These are phyloP conservation scores for Neopelma chrysocephalum DNA, from an alignment of 2,797 vertebrate genomes.

Conservation along the genomic window DNA sequence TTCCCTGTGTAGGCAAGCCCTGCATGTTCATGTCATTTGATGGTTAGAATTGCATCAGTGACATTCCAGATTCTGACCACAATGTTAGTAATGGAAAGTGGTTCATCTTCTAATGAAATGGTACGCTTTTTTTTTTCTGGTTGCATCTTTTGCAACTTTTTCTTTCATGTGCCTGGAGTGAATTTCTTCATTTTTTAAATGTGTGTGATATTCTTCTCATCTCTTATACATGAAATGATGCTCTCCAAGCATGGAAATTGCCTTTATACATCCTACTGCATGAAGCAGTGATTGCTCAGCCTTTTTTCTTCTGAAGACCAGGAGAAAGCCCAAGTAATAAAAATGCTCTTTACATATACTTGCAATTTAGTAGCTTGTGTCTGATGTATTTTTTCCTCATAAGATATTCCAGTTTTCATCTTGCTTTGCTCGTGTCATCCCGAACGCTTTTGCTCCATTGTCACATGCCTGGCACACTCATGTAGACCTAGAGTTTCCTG, in stretches of 20 bases:
- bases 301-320: background rate
- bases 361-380: background rate
- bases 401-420: background rate
- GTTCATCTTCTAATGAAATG: constrained; percentile 65
- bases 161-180: constrained; percentile 42
- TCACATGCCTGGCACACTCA: background rate
- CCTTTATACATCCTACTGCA: background rate
- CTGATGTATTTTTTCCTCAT: background rate
- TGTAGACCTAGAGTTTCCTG: background rate
- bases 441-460: background rate
- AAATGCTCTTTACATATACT: background rate
- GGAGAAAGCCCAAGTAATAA: background rate
- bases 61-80: constrained; percentile 68
- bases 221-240: background rate
- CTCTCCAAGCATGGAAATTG: background rate
- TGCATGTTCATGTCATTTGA: constrained; percentile 64
- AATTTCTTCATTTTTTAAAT: constrained; percentile 33
- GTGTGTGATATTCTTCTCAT: constrained; percentile 12
- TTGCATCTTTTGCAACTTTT: constrained; percentile 58
- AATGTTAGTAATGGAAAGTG: constrained; percentile 69
- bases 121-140: background rate
- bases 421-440: background rate
- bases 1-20: constrained; percentile 69
- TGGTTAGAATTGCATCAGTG: constrained; percentile 70
- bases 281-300: background rate